A percentile compares a stretch with the other conserved stretches of the same genome.
Evolutionary conservation across 2,888 invertebrate genomes (phyloP).

Genomic region (Ophonus ardosiacus): DNA sequence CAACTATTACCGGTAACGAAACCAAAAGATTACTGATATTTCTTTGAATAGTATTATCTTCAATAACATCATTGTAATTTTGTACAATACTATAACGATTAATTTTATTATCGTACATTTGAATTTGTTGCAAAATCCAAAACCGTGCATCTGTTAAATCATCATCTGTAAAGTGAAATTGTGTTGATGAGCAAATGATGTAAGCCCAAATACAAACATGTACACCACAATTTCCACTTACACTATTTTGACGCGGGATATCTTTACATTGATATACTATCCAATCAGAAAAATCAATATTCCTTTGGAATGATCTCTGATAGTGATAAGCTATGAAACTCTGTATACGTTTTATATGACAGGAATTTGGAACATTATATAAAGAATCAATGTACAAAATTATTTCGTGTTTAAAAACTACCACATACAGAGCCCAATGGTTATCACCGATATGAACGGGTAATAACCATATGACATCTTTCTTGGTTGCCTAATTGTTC

Average conservation of each 20-base stretch:
- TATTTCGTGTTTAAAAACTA: no score
- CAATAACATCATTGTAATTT: background rate
- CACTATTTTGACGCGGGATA: background rate
- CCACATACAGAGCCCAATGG: no score
- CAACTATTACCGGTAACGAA: background rate
- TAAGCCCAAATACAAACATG: background rate
- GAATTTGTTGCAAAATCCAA: no score
- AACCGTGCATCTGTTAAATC: no score
- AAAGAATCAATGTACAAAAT: no score
- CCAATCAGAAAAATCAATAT: no score
- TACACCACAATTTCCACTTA: background rate
- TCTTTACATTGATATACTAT: background rate
- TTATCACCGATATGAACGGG: no score
- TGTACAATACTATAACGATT: background rate
- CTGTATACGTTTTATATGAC: background rate
- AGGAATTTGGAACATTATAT: no score
- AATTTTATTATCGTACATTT: no score
- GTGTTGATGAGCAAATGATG: background rate
- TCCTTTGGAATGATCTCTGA: background rate
- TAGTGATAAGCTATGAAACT: background rate
- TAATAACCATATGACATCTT: background rate
- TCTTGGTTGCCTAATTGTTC: background rate
- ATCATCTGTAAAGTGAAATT: background rate
- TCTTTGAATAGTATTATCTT: background rate
- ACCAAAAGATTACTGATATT: background rate